Base-by-base conservation (phyloP, 2,113 vertebrate species). In the Festucalex cinctus region DNA sequence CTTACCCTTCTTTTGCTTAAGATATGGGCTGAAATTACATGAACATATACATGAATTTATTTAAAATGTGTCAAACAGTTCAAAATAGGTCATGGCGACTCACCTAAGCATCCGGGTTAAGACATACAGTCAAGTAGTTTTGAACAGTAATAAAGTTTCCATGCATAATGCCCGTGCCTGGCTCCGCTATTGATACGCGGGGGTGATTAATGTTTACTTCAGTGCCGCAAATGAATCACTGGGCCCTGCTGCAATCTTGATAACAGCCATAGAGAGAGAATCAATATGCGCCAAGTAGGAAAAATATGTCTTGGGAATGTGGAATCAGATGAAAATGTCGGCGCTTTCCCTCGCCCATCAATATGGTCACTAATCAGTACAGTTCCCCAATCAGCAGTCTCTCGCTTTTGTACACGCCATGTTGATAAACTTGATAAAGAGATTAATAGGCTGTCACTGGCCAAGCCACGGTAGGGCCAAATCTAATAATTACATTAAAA, bases 191-290 rank as follows among this genome's bases (percentile, higher is more conserved):
- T 85, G 83, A 86, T 84, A 83, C 60, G 75, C 82, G 74, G 57
- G 67, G 66, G 69, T 91, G 85, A 91, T 91, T 88, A 86, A 87
- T 89, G 82, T 70, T 77, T 65, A 80, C 77, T 85, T 83, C 75
- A 81, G 36, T 78, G 77, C 68, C 35, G 73, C 67, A 69, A 85
- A 86, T 91, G 80, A 86, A 87, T 85, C 85, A 83, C 64, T 5
- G 56, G 63, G 79, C 80, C 80, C 84, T 76, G 68, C 69, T 85
- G 79, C 85, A 91, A 88, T 88, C 88, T 89, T 85, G 85, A 88
- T 89, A 90, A 90, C 80, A 89, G 90, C 86, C 78, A 80, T 71
- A 71, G 78, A 83, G 80, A 74, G 71, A 66, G 64, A 83, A 87
- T 91, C 88, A 83, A 89, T 90, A 76, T 54, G 67, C 82, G 72